Evolutionary conservation across 2,888 invertebrate genomes (phyloP).

Genomic region (Drosophila paramelanica): DNA sequence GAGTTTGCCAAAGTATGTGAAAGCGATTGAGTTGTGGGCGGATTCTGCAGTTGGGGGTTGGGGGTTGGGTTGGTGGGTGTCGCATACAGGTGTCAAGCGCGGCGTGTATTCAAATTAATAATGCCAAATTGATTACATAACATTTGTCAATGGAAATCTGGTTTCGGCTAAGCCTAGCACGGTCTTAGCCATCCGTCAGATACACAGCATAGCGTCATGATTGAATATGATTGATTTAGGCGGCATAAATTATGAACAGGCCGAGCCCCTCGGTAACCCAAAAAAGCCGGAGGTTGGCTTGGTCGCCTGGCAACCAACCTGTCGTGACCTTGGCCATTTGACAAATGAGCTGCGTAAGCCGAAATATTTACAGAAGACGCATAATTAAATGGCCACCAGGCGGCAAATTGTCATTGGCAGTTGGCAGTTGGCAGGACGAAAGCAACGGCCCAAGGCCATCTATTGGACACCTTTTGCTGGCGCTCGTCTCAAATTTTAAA

Average conservation of each 20-base stretch:
- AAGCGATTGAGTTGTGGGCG: conserved; percentile 42
- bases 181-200: conserved; percentile 51
- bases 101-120: conserved; percentile 75
- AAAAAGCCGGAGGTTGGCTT: conserved; percentile 5
- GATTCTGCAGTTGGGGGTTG: conserved; percentile 6
- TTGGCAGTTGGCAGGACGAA: conserved; percentile 16
- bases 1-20: conserved; percentile 12
- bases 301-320: conserved; percentile 47
- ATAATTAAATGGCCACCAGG: conserved; percentile 65
- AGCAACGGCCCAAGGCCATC: conserved; percentile 3
- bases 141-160: conserved; percentile 75
- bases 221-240: conserved; percentile 76
- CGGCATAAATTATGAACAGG: conserved; percentile 71
- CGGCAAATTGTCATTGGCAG: conserved; percentile 53
- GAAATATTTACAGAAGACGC: conserved; percentile 64
- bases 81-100: conserved; percentile 63
- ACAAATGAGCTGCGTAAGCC: conserved; percentile 72
- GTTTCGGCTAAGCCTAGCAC: conserved; percentile 26
- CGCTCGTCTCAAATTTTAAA: conserved; percentile 16
- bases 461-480: neutral
- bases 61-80: neutral
- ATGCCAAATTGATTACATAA: conserved; percentile 77
- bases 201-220: conserved; percentile 50
- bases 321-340: conserved; percentile 67
- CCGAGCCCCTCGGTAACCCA: conserved; percentile 10